Evolutionary conservation across 2,888 invertebrate species (phyloP).

Genomic region (Synergus laeviventris): DNA sequence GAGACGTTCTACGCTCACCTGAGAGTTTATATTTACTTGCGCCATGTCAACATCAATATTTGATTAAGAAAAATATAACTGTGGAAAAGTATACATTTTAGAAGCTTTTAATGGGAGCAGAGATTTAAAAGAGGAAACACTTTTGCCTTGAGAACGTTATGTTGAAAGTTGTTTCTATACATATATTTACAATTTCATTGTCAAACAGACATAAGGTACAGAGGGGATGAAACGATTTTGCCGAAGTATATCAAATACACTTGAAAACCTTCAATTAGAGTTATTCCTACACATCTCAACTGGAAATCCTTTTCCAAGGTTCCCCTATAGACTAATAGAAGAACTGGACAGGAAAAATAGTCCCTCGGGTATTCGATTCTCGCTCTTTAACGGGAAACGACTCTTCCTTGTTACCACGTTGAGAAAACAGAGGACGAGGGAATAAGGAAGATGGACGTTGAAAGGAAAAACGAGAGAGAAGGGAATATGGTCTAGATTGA

Average conservation of each 20-base stretch:
- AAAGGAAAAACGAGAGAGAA: not conserved
- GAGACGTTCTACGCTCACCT: not conserved
- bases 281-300: not conserved
- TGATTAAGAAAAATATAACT: no score
- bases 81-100: no score
- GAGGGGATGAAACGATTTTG: no score
- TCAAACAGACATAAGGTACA: no score
- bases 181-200: not conserved
- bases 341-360: slow-evolving; percentile 37
- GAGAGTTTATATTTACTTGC: no score
- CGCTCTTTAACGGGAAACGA: slow-evolving; percentile 31
- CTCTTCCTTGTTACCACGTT: slow-evolving; percentile 27
- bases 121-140: not conserved
- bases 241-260: not conserved
- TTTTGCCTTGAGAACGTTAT: not conserved
- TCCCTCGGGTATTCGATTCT: slow-evolving; percentile 27
- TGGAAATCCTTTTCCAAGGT: slow-evolving; percentile 21
- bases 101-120: not conserved
- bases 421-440: slow-evolving; percentile 14
- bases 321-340: slow-evolving; percentile 4
- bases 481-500: not conserved
- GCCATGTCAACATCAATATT: no score
- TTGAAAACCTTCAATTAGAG: slow-evolving; percentile 18
- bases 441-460: slow-evolving; percentile 2
- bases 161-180: not conserved